Evolutionary conservation across 2,888 invertebrate species (phyloP), one percentile per base, ranked within the genome.

Genomic region (Idaea straminata): DNA sequence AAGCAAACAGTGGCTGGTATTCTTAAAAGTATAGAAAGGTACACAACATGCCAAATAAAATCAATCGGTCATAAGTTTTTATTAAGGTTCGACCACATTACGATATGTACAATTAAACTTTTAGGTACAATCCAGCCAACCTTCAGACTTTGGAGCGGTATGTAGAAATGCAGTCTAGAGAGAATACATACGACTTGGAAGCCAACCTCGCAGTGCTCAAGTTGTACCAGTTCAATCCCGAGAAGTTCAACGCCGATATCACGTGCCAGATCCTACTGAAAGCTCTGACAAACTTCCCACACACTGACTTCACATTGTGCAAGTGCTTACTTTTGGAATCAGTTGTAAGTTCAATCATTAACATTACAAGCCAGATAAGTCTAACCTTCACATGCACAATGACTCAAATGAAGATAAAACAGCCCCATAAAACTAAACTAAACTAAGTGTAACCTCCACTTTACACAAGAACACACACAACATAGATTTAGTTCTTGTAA

Each of bases 291-390:
- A 99, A 99, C 88, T 95, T 99, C 76, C 99, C 99, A 0, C 98
- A 99, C 82, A 98, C 99, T 7, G 99, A 99, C 89, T 99, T 99
- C 83, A 98, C 98, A 61, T 93, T 99, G 72, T 99, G 99, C 93
- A 99, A 99, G 90, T 99, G 99, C 86, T 94, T 99, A 65, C 94
- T 99, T 67, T 96, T 97, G 72, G 97, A 97, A 74, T 91, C 92
- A 71, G 91, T 92, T 76, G 92, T 92, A 79, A 87, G 85, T 81
- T 15, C 4, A 35, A 62, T 62, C 13, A 10, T 59, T 25, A n/a
- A 59, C 61, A 25, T 25, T 25, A 25, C 10, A 10, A 47, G 10
- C 13, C 10, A 10, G 47, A 6, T 36, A 36, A 25, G 25, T 25
- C 2, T 25, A 25, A 25, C 25, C 25, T 25, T 3, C 25, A 25